Evolutionary conservation across 2,888 invertebrate genomes (phyloP), one percentile per base, ranked within the genome.

Genomic region (Rhorus exstirpatorius): DNA sequence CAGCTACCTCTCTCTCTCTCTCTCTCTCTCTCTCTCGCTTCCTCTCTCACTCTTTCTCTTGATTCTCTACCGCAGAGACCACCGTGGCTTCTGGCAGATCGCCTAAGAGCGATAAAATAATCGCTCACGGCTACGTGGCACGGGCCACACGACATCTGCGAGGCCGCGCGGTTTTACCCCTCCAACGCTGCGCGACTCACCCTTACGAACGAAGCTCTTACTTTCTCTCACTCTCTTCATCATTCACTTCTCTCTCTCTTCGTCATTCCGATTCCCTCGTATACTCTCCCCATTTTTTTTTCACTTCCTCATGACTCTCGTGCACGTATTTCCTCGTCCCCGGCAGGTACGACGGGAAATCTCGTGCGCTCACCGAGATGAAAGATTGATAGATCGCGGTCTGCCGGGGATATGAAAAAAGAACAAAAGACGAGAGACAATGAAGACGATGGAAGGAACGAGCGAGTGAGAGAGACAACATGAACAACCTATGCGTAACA

Each of bases 31-130:
- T 8, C 38, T 46, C n/a, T 46, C 55, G 58, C 61, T 46, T 46
- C 55, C 53, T 46, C 63, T 53, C 63, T 75, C 24, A 49, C 60
- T 61, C 58, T 46, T 0, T 46, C 58, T 63, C 60, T 44, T 49
- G 21, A 49, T 68, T 77, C 72, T 81, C 74, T 46, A 74, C 65
- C 70, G 72, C 35, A 60, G 55, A 49, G 65, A 51, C 63, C 41
- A 24, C 38, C 65, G 76, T 71, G 72, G 84, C 83, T 85, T 86
- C 86, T 91, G 91, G 91, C 90, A 90, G 90, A 92, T 92, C 87
- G 91, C 90, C 91, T 75, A 78, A 65, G 68, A 53, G 53, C 82
- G 91, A 92, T 91, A 90, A 91, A 91, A 91, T 92, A 92, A 92
- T 91, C 91, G 90, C 90, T 91, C 91, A 91, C 89, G 87, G 87